A percentile compares a stretch with the other conserved stretches of the same genome.
phyloP scores from a whole-genome alignment of 92 coral and sea anemone genomes.

The Zoanthus sociatus region DNA sequence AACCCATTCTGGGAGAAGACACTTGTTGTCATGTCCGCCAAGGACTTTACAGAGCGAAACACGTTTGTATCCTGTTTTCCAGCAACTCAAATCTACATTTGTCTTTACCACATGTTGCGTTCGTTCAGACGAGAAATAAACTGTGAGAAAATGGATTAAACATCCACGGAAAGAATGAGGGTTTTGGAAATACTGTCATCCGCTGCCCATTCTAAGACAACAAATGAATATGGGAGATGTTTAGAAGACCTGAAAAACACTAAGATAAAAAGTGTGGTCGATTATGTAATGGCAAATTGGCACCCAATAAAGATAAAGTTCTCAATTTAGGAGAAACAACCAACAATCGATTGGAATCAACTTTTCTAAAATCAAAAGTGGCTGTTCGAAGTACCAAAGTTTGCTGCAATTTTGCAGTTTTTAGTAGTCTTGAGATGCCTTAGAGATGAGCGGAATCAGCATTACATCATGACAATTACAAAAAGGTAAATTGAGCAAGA shows the following conservation, averaged over 20 bases:
- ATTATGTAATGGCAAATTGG: slow-evolving; percentile 66
- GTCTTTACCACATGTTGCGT: slow-evolving; percentile 63
- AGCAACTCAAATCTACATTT: slow-evolving; percentile 59
- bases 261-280: slow-evolving; percentile 48
- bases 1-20: slow-evolving; percentile 50
- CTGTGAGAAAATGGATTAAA: slow-evolving; percentile 61
- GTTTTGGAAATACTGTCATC: slow-evolving; percentile 40
- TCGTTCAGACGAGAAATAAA: slow-evolving; percentile 68
- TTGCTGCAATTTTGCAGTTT: slow-evolving; percentile 55
- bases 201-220: slow-evolving; percentile 22
- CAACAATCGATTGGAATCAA: slow-evolving; percentile 66
- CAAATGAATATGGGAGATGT: slow-evolving; percentile 34
- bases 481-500: too few relatives aligned
- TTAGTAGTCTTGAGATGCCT: slow-evolving; percentile 28
- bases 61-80: slow-evolving; percentile 63
- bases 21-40: slow-evolving; percentile 59
- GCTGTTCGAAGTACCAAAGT: slow-evolving; percentile 60
- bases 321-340: slow-evolving; percentile 72
- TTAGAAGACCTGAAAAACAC: slow-evolving; percentile 50
- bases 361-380: slow-evolving; percentile 66
- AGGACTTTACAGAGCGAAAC: slow-evolving; percentile 74
- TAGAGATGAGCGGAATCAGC: slow-evolving; percentile 64
- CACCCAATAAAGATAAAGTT: slow-evolving; percentile 50
- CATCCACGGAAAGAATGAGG: slow-evolving; percentile 59
- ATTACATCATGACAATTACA: slow-evolving; percentile 36